Percentiles rank a stretch among this genome's conserved stretches.
phyloP scores from a whole-genome alignment of 2,797 vertebrate species.

The Sphaeramia orbicularis region DNA sequence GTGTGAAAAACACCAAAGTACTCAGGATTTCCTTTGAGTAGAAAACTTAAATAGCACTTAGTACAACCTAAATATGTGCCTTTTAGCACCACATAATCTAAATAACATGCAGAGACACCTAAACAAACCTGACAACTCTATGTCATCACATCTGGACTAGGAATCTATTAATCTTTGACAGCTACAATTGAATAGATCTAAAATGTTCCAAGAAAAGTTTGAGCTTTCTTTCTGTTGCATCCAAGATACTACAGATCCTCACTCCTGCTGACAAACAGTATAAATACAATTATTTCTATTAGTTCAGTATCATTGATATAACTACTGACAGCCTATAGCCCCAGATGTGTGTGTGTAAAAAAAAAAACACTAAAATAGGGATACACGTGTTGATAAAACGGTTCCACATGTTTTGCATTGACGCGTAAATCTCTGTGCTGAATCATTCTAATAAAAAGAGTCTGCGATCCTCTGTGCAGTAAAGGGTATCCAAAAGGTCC shows the following conservation, averaged over 20 bases:
- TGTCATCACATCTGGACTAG: too few species aligned
- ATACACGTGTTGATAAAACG: slow-evolving; percentile 18
- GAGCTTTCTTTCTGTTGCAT: too few species aligned
- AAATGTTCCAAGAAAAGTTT: too few species aligned
- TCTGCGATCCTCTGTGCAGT: slow-evolving; percentile 22
- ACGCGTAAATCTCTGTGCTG: slow-evolving; percentile 35
- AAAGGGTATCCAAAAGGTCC: slow-evolving; percentile 11
- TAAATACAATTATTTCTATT: too few species aligned
- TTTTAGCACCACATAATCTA: too few species aligned
- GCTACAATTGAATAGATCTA: too few species aligned
- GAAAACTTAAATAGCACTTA: background rate
- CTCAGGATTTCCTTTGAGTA: background rate
- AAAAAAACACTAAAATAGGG: background rate
- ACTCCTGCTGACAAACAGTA: too few species aligned
- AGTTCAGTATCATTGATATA: slow-evolving; percentile 5
- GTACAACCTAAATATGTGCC: background rate
- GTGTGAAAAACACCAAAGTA: slow-evolving; percentile 14
- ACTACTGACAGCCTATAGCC: background rate
- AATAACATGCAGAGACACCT: too few species aligned
- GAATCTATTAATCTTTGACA: too few species aligned
- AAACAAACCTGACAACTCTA: too few species aligned
- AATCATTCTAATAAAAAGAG: slow-evolving; percentile 34
- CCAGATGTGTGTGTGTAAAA: slow-evolving; percentile 3
- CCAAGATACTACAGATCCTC: too few species aligned
- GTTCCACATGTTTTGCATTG: slow-evolving; percentile 23